Evolutionary conservation across 2,888 invertebrate species (phyloP).

Genomic region (Desoria tigrina): DNA sequence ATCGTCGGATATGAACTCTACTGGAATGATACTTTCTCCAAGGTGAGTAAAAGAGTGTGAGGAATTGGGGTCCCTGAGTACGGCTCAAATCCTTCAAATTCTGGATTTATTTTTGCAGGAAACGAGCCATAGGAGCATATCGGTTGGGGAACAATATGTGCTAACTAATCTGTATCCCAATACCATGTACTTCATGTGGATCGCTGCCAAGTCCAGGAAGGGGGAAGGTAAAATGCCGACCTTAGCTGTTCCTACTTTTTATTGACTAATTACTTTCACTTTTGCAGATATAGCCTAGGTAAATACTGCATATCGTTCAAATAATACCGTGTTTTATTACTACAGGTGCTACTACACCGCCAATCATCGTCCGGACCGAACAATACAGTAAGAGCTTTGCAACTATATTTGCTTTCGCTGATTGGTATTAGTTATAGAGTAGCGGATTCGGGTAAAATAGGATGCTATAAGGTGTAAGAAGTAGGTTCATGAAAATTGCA

Average conservation of each 20-base stretch:
- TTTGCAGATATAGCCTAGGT: too few relatives aligned
- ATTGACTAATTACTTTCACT: too few relatives aligned
- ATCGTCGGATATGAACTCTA: constrained; percentile 94
- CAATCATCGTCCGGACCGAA: constrained; percentile 90
- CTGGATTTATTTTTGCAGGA: constrained; percentile 60
- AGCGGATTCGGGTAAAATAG: not conserved
- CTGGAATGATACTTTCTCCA: constrained; percentile 94
- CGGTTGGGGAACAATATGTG: constrained; percentile 80
- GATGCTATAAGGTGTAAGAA: not conserved
- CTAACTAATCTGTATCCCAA: constrained; percentile 90
- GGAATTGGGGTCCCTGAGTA: not conserved
- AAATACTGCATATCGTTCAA: too few relatives aligned
- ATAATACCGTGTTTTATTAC: too few relatives aligned
- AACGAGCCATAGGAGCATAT: constrained; percentile 79
- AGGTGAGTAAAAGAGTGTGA: constrained; percentile 58
- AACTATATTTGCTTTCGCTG: not conserved
- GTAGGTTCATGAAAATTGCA: too few relatives aligned
- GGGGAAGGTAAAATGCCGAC: too few relatives aligned
- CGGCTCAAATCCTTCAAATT: not conserved
- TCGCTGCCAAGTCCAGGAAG: constrained; percentile 87
- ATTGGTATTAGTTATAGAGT: not conserved
- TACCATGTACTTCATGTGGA: constrained; percentile 94
- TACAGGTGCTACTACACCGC: constrained; percentile 92
- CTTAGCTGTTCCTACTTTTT: too few relatives aligned
- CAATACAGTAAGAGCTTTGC: constrained; percentile 84